Base-by-base conservation (phyloP, 2,888 invertebrate genomes). In the Ischnura elegans region DNA sequence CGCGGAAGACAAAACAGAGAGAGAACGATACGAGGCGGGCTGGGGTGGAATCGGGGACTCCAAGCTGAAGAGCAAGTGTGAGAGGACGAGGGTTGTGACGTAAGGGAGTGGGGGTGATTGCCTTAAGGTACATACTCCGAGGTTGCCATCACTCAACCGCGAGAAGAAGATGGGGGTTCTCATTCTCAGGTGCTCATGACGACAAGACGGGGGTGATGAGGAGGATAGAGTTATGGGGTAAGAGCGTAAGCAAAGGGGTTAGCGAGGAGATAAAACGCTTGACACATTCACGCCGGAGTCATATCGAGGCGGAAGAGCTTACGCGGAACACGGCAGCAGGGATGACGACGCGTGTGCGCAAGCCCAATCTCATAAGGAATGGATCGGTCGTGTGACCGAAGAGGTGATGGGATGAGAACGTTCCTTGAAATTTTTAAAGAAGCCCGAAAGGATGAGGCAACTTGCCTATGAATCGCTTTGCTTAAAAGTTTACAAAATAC, bases 261-360 rank as follows among this genome's bases (percentile, higher is more conserved):
- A 36, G 76, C 76, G 36, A 25, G 36, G 76, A 76, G 76, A 76
- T 76, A 36, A 76, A 76, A 76, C 36, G 6, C 29, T 36, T 36
- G 76, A 76, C 36, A 36, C 13, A 76, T 76, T 76, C 76, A 76
- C 76, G 76, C 76, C 76, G 76, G 76, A 76, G 76, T 76, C 76
- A 76, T 29, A n/a, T 76, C 36, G 76, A 76, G 76, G 76, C 76
- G 76, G 76, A 76, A 76, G 76, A 76, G 76, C 76, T 29, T 10
- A 36, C 10, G 76, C 36, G 13, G 36, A 6, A 29, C 36, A 76
- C 36, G 36, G 29, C 29, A 36, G 76, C 76, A 36, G 29, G 76
- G 36, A 10, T 13, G 36, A 36, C 36, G 36, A 36, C 36, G 29
- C 76, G 36, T 5, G 29, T 76, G 76, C n/a, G 76, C 76, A 36